These are phyloP conservation scores for Rhombomys opimus DNA, from an alignment of 2,113 vertebrate species.

Conservation along the genomic window DNA sequence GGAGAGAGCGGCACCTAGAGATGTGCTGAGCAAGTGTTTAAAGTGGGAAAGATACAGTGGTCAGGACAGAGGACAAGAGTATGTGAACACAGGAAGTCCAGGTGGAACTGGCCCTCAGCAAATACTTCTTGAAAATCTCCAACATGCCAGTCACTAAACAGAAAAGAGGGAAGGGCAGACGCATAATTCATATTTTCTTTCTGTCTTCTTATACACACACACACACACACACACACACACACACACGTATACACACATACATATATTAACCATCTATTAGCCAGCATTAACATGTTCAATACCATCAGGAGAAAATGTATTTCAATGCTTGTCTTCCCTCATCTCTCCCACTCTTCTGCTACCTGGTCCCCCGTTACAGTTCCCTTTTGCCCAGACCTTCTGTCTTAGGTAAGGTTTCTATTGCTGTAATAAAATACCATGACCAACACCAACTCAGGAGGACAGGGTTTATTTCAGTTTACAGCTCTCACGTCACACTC, in stretches of 20 bases:
- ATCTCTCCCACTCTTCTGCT: not conserved
- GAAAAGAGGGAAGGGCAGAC: not conserved
- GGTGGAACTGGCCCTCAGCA: not conserved
- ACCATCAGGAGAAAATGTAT: not conserved
- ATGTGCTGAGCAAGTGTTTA: not conserved
- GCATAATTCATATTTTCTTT: not conserved
- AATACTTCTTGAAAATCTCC: not conserved
- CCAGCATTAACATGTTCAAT: not conserved
- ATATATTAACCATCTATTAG: not conserved
- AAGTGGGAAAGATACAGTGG: not conserved
- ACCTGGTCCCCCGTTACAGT: not conserved
- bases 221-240: too few species aligned
- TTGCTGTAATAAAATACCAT: not conserved
- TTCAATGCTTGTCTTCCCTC: not conserved
- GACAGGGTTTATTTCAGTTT: not conserved
- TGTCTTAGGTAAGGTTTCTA: not conserved
- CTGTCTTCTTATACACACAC: not conserved
- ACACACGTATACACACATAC: not conserved
- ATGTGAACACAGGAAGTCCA: not conserved
- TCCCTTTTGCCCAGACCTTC: not conserved
- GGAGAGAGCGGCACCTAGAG: not conserved
- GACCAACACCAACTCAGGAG: not conserved
- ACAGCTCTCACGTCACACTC: not conserved
- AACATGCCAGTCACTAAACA: not conserved
- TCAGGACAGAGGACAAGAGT: not conserved